Evolutionary conservation across 2,888 invertebrate genomes (phyloP), one percentile per base, ranked within the genome.

Genomic region (Drosophila hawaiiensis): DNA sequence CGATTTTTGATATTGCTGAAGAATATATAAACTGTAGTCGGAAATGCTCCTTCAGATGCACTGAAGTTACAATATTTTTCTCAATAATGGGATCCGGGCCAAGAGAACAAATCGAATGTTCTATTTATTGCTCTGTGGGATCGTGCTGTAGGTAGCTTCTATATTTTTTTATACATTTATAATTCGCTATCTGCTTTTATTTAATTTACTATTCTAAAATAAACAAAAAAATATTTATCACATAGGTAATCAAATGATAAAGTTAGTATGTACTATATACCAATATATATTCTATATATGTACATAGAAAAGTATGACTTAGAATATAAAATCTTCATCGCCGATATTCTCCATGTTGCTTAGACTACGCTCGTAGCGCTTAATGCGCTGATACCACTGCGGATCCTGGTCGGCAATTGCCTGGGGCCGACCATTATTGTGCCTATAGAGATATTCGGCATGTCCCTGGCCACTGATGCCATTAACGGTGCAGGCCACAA

Each of bases 361-460:
- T 0, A 92, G 73, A 58, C 82, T 88, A 0, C 85, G 78, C 67
- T 92, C 91, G 12, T 79, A 91, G 28, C 70, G 60, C 63, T 94
- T 94, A 91, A 84, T 94, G 92, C 80, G 94, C 91, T 92, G 94
- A 83, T 93, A 95, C 95, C 95, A 95, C 69, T 94, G 94, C 0
- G 95, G 95, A 91, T 95, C 95, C 29, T 91, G 82, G 12, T 83
- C 84, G 12, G 94, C 91, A 0, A 91, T 93, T 12, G 84, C 76
- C 35, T 94, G 94, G 0, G 95, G 95, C 3, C 95, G 92, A 0
- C 95, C 95, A 12, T 92, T 94, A 14, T 91, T 92, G 89, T 95
- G 94, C 54, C 95, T 93, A 92, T 97, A 97, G 88, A 96, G 95
- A 94, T 96, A 96, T 92, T 97, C 97, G 0, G 95, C 95, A 35